These are phyloP conservation scores for Drosophila borealis DNA, from an alignment of 2,888 invertebrate genomes.

Conservation along the genomic window DNA sequence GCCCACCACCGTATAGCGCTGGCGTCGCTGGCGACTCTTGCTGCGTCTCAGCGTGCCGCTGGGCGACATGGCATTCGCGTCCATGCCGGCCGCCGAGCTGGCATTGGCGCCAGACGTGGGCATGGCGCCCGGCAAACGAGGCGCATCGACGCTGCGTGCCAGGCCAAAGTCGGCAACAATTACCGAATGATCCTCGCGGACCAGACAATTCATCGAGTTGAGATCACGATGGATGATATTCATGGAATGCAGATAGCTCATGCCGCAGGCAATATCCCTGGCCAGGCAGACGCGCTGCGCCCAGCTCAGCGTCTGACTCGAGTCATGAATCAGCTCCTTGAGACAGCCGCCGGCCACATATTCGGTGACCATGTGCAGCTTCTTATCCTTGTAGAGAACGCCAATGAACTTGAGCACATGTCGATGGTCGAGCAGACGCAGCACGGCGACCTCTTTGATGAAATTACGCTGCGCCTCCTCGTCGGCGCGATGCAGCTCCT, in stretches of 20 bases:
- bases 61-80: constrained; percentile 54
- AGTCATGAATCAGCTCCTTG: constrained; percentile 92
- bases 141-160: constrained; percentile 90
- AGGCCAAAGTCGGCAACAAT: constrained; percentile 98
- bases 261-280: constrained; percentile 96
- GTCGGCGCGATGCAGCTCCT: constrained; percentile 96
- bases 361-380: constrained; percentile 96
- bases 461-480: constrained; percentile 98
- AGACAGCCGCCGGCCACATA: constrained; percentile 96
- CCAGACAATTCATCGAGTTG: constrained; percentile 97
- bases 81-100: constrained; percentile 11
- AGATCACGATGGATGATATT: constrained; percentile 97
- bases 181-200: constrained; percentile 94
- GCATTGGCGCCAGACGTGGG: constrained; percentile 14
- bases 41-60: constrained; percentile 86
- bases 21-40: constrained; percentile 90
- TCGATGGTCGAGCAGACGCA: constrained; percentile 94
- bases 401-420: constrained; percentile 97
- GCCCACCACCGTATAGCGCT: constrained; percentile 97
- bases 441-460: constrained; percentile 97
- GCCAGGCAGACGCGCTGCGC: constrained; percentile 92
- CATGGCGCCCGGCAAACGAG: constrained; percentile 53
- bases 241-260: constrained; percentile 97
- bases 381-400: constrained; percentile 96
- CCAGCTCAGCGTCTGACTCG: constrained; percentile 90